phyloP scores from a whole-genome alignment of 2,113 vertebrate genomes.

The Barnardius zonarius region DNA sequence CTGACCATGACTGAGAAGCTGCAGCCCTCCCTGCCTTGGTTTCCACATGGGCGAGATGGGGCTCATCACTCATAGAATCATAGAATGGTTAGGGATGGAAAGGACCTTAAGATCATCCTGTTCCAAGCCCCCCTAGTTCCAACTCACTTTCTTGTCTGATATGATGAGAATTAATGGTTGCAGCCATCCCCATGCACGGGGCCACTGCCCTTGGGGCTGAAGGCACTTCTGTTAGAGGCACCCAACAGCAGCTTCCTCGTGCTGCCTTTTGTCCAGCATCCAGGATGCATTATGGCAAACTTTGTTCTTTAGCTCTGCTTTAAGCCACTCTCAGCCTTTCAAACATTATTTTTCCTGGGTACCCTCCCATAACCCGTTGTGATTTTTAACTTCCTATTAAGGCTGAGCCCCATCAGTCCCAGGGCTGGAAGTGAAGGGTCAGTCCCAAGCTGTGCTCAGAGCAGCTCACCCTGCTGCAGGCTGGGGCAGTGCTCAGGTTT shows the following conservation, averaged over 20 bases:
- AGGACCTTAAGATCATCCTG: background rate
- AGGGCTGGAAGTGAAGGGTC: background rate
- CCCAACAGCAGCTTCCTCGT: background rate
- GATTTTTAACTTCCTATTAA: background rate
- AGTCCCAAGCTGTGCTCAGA: too few species aligned
- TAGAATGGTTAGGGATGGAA: background rate
- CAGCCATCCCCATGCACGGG: rapidly evolving
- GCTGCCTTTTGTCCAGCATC: background rate
- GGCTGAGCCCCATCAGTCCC: background rate
- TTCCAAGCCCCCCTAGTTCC: background rate
- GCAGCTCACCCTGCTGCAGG: background rate
- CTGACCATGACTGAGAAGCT: background rate
- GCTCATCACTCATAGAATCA: background rate
- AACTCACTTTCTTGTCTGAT: background rate
- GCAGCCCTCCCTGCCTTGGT: background rate
- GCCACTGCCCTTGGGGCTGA: background rate
- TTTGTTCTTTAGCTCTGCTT: background rate
- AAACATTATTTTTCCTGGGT: background rate
- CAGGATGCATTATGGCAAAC: background rate
- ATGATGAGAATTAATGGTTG: background rate
- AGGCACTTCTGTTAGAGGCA: rapidly evolving
- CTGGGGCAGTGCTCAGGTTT: background rate
- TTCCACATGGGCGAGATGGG: background rate
- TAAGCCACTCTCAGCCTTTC: background rate
- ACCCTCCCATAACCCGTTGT: background rate